A percentile compares a stretch with the other conserved stretches of the same genome.
phyloP scores from a whole-genome alignment of 2,113 vertebrate genomes.

The Cephalopterus ornatus region DNA sequence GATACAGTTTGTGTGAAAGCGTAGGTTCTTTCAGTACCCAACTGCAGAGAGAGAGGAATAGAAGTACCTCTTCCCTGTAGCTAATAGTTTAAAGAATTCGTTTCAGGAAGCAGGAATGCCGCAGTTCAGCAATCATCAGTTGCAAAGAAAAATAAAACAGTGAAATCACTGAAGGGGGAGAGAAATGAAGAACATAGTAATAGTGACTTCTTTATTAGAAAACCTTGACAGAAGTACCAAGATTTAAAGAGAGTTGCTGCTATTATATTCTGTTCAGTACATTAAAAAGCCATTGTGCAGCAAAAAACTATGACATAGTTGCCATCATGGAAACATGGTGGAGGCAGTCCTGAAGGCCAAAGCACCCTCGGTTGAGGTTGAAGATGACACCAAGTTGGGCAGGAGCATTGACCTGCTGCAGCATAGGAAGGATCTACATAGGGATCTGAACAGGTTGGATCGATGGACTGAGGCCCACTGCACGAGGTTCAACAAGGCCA shows the following conservation, averaged over 20 bases:
- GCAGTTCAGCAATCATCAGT: not conserved
- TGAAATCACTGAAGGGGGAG: not conserved
- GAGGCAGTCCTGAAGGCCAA: not conserved
- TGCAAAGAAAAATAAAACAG: not conserved
- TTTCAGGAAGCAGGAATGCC: not conserved
- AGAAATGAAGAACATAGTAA: not conserved
- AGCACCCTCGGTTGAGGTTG: not conserved
- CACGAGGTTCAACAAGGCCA: not conserved
- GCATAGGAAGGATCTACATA: not conserved
- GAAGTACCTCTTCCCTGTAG: not conserved
- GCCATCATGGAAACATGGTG: not conserved
- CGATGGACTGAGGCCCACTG: not conserved
- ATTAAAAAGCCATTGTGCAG: not conserved
- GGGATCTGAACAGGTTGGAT: not conserved
- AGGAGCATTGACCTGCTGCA: not conserved
- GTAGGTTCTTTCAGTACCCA: not conserved
- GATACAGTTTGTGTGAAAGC: not conserved
- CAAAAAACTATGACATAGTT: not conserved
- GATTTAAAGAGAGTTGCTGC: not conserved
- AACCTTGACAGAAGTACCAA: not conserved
- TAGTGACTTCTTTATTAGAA: not conserved
- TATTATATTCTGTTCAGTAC: not conserved
- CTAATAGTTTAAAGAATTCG: not conserved
- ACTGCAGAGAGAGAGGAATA: not conserved
- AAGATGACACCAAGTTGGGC: fast-evolving